Evolutionary conservation across 2,797 vertebrate species (phyloP), one percentile per base, ranked within the genome.

Genomic region (Lophius americanus): DNA sequence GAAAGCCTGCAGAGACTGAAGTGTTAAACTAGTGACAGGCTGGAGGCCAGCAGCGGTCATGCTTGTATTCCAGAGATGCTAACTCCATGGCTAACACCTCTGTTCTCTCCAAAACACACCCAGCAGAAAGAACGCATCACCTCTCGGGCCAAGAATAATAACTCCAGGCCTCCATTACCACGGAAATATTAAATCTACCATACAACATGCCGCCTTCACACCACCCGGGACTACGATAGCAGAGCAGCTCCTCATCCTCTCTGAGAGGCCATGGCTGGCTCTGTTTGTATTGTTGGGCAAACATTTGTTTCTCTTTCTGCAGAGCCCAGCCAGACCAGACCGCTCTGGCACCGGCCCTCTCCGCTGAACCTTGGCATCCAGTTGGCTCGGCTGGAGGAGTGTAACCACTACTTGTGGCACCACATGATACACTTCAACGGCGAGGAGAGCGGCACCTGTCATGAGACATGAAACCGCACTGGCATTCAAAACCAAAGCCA

Each of bases 81-180:
- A 82, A 87, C 73, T 74, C 61, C 75, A 64, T 80, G 77, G 75
- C 83, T 82, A 74, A 61, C 84, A 85, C 86, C 87, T 88, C 83
- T 75, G 80, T 82, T 86, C 86, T 78, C 75, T 76, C 83, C 70
- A 76, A 82, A 84, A 85, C 85, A 88, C 85, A 64, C 69, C 69
- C 77, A 50, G 65, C 36, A 51, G 37, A 54, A 85, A 84, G 82
- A 85, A 88, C 81, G 84, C 80, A 70, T 82, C 87, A 81, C 82
- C 85, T 83, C 72, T 12, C 38, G 0, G 32, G 86, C 89, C 88
- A 90, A 90, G 47, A 73, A 73, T 68, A 83, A 73, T 64, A 61
- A 73, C 38, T 51, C 53, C 37, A 69, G 64, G 60, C 53, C 51
- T 50, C 47, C 1, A n/a, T 49, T 62, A 64, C 35, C 51, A 49